Evolutionary conservation across 2,113 vertebrate species (phyloP).

Genomic region (Parus major): DNA sequence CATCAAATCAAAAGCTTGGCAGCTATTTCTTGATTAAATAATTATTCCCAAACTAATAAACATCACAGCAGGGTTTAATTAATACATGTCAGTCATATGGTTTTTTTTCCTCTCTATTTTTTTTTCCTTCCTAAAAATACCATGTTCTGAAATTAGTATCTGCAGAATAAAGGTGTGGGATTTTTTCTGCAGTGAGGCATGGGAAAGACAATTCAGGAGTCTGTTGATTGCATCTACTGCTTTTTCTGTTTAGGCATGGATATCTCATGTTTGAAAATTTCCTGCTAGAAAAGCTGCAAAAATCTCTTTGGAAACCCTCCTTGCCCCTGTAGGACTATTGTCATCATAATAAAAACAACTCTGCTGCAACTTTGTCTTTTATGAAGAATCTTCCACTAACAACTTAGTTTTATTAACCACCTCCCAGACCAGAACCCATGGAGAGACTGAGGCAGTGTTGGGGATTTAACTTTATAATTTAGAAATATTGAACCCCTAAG

Average conservation of each 20-base stretch:
- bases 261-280: not conserved
- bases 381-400: not conserved
- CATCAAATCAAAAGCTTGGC: slow-evolving; percentile 41
- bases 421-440: not conserved
- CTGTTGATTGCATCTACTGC: slow-evolving; percentile 1
- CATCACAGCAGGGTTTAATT: slow-evolving; percentile 53
- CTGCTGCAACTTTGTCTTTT: not conserved
- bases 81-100: slow-evolving; percentile 6
- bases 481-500: not conserved
- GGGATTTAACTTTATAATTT: not conserved
- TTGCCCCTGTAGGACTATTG: not conserved
- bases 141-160: slow-evolving; percentile 14
- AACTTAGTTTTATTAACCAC: not conserved
- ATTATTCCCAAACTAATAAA: slow-evolving; percentile 60
- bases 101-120: not conserved
- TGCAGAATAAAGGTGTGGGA: slow-evolving; percentile 3
- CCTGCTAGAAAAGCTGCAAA: not conserved
- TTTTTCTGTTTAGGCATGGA: not conserved
- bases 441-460: not conserved
- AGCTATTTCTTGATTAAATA: slow-evolving; percentile 61
- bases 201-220: not conserved
- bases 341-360: not conserved
- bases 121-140: not conserved
- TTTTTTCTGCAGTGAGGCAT: not conserved
- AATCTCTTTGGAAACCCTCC: not conserved